These are phyloP conservation scores for Athene cunicularia DNA, from an alignment of 2,113 vertebrate species.

Conservation along the genomic window DNA sequence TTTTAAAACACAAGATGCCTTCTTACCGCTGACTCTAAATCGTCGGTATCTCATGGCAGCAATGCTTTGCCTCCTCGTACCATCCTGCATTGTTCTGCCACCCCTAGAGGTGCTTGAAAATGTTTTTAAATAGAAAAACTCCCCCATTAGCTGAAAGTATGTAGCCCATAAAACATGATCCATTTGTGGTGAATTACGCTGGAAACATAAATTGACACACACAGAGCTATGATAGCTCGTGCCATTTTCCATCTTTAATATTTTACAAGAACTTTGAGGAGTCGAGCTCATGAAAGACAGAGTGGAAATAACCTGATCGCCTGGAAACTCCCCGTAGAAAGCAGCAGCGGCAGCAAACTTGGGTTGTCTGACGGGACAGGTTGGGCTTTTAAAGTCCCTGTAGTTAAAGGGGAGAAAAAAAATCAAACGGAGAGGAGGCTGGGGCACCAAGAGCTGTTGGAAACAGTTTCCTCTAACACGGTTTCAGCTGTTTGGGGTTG, in stretches of 20 bases:
- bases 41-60: neutral
- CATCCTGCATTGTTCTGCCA: conserved; percentile 32
- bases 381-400: neutral
- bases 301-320: conserved; percentile 38
- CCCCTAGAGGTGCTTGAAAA: conserved; percentile 39
- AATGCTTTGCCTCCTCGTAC: neutral
- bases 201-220: conserved; percentile 58
- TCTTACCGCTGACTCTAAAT: neutral
- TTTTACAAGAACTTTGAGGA: conserved; percentile 71
- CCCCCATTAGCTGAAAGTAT: conserved; percentile 55
- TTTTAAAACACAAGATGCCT: neutral
- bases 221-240: conserved; percentile 15
- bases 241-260: conserved; percentile 65
- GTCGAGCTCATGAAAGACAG: conserved; percentile 27
- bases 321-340: conserved; percentile 24
- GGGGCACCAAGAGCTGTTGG: neutral
- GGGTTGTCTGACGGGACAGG: accelerated
- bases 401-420: neutral
- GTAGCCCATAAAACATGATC: conserved; percentile 59
- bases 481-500: neutral
- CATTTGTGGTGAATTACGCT: conserved; percentile 62
- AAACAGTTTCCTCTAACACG: neutral
- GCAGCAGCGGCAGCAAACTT: conserved; percentile 7
- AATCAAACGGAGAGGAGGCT: neutral
- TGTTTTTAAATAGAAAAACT: conserved; percentile 57